Evolutionary conservation across 2,888 invertebrate species (phyloP).

Genomic region (Archips crataeganus): DNA sequence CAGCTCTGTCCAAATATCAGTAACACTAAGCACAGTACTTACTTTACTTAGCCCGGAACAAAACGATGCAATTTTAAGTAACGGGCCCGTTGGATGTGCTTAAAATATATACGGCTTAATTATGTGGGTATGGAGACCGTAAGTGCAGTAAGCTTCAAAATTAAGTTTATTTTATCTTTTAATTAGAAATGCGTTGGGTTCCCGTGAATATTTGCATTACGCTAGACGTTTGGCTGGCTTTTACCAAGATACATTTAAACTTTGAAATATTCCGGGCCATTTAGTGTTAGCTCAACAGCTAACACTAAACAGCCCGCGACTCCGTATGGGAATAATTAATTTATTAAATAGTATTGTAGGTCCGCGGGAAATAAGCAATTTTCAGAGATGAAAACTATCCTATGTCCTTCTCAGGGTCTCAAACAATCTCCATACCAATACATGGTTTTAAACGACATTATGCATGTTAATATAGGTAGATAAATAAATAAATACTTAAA

Average conservation of each 20-base stretch:
- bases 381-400: too few species aligned
- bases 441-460: too few species aligned
- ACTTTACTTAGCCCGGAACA: conserved; percentile 76
- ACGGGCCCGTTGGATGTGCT: conserved; percentile 68
- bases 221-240: background rate
- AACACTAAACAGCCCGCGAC: too few species aligned
- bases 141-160: background rate
- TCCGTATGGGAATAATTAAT: too few species aligned
- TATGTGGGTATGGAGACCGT: conserved; percentile 28
- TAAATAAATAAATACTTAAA: too few species aligned
- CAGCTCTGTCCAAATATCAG: conserved; percentile 78
- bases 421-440: too few species aligned
- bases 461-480: too few species aligned
- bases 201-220: background rate
- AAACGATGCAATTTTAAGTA: conserved; percentile 80
- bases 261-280: background rate
- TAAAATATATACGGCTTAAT: conserved; percentile 62
- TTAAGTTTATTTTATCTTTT: background rate
- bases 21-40: conserved; percentile 78
- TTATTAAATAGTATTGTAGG: too few species aligned
- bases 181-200: background rate
- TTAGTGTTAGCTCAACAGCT: too few species aligned
- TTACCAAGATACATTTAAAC: background rate
- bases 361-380: too few species aligned
- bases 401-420: too few species aligned